A percentile compares a stretch with the other conserved stretches of the same genome.
These are phyloP conservation scores for Eilema griseolum DNA, from an alignment of 2,888 invertebrate species.

Conservation along the genomic window DNA sequence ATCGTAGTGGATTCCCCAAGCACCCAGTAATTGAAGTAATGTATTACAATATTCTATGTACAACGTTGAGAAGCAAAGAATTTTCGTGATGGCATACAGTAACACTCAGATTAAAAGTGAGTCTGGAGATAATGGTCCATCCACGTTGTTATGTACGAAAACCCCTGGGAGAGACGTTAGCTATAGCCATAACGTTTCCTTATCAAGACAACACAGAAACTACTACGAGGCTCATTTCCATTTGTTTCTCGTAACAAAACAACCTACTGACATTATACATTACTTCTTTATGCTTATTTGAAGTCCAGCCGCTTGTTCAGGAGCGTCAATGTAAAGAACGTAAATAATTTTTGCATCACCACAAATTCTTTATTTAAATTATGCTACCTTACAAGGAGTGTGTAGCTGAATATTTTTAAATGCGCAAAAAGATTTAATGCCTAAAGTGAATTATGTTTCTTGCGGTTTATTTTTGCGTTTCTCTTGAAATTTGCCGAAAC, in stretches of 20 bases:
- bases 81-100: slow-evolving; percentile 60
- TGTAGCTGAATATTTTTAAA: slow-evolving; percentile 21
- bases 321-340: slow-evolving; percentile 36
- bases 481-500: neutral
- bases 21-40: slow-evolving; percentile 11
- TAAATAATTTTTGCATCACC: slow-evolving; percentile 18
- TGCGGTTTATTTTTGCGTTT: neutral
- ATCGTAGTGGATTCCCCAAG: no score
- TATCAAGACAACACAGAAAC: slow-evolving; percentile 73
- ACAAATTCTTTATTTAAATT: slow-evolving; percentile 18
- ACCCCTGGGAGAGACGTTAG: slow-evolving; percentile 70
- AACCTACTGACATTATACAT: slow-evolving; percentile 41
- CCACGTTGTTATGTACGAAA: slow-evolving; percentile 68
- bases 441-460: neutral
- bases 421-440: slow-evolving; percentile 15
- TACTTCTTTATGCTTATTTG: slow-evolving; percentile 30
- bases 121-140: slow-evolving; percentile 58
- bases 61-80: slow-evolving; percentile 22
- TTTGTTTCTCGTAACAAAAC: slow-evolving; percentile 36
- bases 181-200: slow-evolving; percentile 74
- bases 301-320: slow-evolving; percentile 20
- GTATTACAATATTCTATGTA: slow-evolving; percentile 25
- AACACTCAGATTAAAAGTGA: slow-evolving; percentile 71
- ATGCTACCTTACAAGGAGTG: slow-evolving; percentile 3
- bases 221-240: slow-evolving; percentile 51